Evolutionary conservation across 92 coral and sea anemone species (phyloP).

Genomic region (Palythoa grandiflora): DNA sequence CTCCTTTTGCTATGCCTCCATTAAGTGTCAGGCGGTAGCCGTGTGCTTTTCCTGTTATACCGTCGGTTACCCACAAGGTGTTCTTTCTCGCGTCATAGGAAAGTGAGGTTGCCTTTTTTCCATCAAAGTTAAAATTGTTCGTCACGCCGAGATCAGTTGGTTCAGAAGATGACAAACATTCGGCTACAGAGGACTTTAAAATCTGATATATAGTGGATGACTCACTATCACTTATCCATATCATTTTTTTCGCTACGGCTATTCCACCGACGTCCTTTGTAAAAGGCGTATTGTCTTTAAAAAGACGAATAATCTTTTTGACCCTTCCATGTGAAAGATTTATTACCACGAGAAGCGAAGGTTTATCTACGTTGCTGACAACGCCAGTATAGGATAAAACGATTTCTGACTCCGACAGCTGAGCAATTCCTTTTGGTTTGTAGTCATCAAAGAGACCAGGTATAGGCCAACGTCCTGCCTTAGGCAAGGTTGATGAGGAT

Average conservation of each 20-base stretch:
- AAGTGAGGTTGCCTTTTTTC: conserved; percentile 72
- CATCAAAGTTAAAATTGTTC: conserved; percentile 39
- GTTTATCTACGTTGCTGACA: conserved; percentile 64
- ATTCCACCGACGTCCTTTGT: conserved; percentile 72
- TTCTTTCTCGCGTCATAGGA: conserved; percentile 69
- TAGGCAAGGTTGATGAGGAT: conserved; percentile 61
- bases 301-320: conserved; percentile 74
- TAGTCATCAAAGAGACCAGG: conserved; percentile 91
- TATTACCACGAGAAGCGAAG: conserved; percentile 76
- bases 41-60: conserved; percentile 59
- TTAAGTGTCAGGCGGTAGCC: conserved; percentile 68
- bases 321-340: conserved; percentile 40
- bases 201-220: conserved; percentile 53
- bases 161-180: conserved; percentile 43
- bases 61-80: conserved; percentile 75
- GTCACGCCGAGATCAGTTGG: conserved; percentile 60
- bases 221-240: conserved; percentile 74
- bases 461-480: conserved; percentile 73
- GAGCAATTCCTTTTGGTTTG: conserved; percentile 75
- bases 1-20: conserved; percentile 56
- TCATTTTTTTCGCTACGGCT: conserved; percentile 54
- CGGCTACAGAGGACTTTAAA: conserved; percentile 45
- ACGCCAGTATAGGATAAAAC: conserved; percentile 83
- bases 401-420: conserved; percentile 65
- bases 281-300: conserved; percentile 54